Evolutionary conservation across 2,888 invertebrate genomes (phyloP).

Genomic region (Xylota segnis): DNA sequence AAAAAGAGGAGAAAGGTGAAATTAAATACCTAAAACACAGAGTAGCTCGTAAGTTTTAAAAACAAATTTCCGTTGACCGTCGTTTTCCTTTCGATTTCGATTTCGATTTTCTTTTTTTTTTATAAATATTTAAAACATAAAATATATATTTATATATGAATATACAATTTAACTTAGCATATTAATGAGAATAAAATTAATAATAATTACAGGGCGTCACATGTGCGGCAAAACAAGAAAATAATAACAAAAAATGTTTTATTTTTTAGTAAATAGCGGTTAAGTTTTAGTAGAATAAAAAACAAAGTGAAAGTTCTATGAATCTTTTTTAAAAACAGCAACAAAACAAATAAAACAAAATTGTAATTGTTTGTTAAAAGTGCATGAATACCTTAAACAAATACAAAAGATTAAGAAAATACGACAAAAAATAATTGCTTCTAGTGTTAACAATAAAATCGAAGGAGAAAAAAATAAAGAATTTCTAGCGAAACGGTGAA

Average conservation of each 20-base stretch:
- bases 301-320: slow-evolving; percentile 61
- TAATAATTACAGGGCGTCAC: slow-evolving; percentile 75
- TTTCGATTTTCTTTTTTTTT: slow-evolving; percentile 71
- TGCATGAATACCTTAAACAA: slow-evolving; percentile 63
- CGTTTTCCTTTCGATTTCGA: slow-evolving; percentile 16
- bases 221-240: slow-evolving; percentile 69
- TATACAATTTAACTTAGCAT: slow-evolving; percentile 75
- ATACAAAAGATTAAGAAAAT: slow-evolving; percentile 37
- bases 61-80: slow-evolving; percentile 63
- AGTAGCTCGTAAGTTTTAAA: slow-evolving; percentile 72
- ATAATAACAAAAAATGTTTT: slow-evolving; percentile 51
- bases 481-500: slow-evolving; percentile 44
- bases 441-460: slow-evolving; percentile 64
- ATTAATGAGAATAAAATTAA: slow-evolving; percentile 75
- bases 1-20: slow-evolving; percentile 68
- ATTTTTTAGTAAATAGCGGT: slow-evolving; percentile 73
- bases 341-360: slow-evolving; percentile 44
- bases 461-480: slow-evolving; percentile 23
- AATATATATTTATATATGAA: slow-evolving; percentile 77
- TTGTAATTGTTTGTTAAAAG: slow-evolving; percentile 70
- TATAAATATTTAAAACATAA: slow-evolving; percentile 75
- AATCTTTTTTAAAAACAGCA: slow-evolving; percentile 65
- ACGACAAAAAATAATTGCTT: slow-evolving; percentile 60
- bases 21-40: slow-evolving; percentile 63
- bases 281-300: slow-evolving; percentile 73